phyloP scores from a whole-genome alignment of 2,888 invertebrate genomes.

The Microchrysa polita region DNA sequence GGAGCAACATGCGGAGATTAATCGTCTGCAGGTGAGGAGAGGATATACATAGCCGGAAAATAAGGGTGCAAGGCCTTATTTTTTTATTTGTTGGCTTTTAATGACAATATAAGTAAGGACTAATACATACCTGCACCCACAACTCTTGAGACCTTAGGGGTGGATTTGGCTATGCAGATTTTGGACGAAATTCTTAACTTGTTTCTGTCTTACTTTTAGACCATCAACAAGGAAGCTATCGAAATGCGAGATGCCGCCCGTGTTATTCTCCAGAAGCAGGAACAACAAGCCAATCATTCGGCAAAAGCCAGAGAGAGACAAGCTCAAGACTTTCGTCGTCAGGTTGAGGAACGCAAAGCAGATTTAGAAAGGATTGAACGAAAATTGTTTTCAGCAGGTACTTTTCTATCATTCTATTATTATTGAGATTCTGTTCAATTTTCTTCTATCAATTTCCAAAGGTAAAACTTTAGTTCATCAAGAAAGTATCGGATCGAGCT shows the following conservation, averaged over 20 bases:
- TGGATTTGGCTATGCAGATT: too few relatives aligned
- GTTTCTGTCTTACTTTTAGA: conserved; percentile 60
- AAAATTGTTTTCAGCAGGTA: conserved; percentile 75
- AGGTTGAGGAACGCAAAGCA: conserved; percentile 75
- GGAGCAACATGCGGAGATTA: conserved; percentile 79
- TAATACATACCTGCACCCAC: too few relatives aligned
- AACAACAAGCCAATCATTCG: conserved; percentile 74
- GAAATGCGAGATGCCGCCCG: conserved; percentile 76
- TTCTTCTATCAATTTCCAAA: conserved; percentile 1
- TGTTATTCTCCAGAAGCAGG: conserved; percentile 74
- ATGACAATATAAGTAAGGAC: too few relatives aligned
- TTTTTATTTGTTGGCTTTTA: too few relatives aligned
- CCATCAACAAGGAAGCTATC: conserved; percentile 78
- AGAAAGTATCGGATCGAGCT: conserved; percentile 68
- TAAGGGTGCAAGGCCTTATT: too few relatives aligned
- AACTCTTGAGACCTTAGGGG: too few relatives aligned
- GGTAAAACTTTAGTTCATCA: conserved; percentile 66
- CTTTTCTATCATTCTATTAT: conserved; percentile 45
- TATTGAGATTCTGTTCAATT: conserved; percentile 33
- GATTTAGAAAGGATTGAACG: conserved; percentile 82
- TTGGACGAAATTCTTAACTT: too few relatives aligned
- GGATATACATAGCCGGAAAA: too few relatives aligned
- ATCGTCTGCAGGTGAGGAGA: conserved; percentile 74
- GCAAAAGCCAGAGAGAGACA: conserved; percentile 74
- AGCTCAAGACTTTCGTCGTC: conserved; percentile 71